phyloP scores from a whole-genome alignment of 2,113 vertebrate species.

The Promerops cafer region DNA sequence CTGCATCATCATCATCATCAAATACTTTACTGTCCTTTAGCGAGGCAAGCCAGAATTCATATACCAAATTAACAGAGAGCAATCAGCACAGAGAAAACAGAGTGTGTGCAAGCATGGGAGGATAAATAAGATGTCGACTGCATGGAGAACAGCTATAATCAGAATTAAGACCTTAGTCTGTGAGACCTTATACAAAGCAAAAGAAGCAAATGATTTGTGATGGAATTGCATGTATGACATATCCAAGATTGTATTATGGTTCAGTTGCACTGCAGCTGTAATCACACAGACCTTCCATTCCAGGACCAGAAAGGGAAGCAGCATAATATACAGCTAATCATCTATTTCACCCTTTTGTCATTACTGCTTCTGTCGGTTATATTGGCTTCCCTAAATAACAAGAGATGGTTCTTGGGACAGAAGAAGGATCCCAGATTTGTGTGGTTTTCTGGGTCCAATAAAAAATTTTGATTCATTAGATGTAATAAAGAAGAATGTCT shows the following conservation, averaged over 20 bases:
- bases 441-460: neutral
- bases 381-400: neutral
- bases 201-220: neutral
- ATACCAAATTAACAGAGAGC: neutral
- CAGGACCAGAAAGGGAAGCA: neutral
- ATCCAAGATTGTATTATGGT: neutral
- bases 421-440: neutral
- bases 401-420: neutral
- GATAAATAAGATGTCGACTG: neutral
- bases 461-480: neutral
- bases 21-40: neutral
- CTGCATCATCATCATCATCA: neutral
- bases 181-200: neutral
- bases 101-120: neutral
- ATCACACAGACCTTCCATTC: neutral
- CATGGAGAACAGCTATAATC: neutral
- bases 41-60: neutral
- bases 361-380: neutral
- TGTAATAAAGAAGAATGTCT: neutral
- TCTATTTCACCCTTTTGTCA: neutral
- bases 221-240: neutral
- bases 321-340: neutral
- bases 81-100: neutral
- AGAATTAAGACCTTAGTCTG: neutral
- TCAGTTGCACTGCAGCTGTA: neutral